Evolutionary conservation across 2,888 invertebrate genomes (phyloP).

Genomic region (Oligia latruncula): DNA sequence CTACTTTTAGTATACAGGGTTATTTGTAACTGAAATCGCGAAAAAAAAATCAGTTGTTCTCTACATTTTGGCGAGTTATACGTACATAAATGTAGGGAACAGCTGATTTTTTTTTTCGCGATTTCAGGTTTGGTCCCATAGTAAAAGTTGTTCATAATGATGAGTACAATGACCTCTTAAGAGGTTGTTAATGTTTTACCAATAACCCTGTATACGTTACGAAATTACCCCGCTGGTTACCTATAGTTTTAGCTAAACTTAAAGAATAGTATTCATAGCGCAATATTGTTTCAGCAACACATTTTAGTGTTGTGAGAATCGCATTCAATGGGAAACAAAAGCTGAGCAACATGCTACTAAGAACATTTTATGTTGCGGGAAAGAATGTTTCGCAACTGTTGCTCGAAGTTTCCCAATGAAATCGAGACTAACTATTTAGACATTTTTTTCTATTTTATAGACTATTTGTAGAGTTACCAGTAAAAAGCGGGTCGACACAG

Average conservation of each 20-base stretch:
- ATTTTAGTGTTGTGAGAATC: neutral
- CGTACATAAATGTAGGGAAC: no score
- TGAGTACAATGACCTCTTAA: no score
- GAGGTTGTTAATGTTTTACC: no score
- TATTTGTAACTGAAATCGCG: no score
- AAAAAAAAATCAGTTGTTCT: no score
- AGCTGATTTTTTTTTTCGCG: no score
- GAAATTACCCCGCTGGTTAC: neutral
- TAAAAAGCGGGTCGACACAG: slow-evolving; percentile 91
- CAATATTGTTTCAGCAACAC: neutral
- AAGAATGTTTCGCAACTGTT: neutral
- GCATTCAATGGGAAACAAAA: neutral
- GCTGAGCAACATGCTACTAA: no score
- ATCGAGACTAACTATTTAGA: neutral
- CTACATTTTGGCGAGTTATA: no score
- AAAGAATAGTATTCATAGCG: neutral
- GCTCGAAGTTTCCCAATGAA: neutral
- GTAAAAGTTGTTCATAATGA: no score
- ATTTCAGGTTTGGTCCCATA: no score
- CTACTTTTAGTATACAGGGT: no score
- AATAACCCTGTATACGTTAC: no score
- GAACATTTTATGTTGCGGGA: neutral
- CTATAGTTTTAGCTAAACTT: neutral
- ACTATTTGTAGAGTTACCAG: slow-evolving; percentile 87
- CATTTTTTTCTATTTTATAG: neutral